Base-by-base conservation (phyloP, 2,113 vertebrate species). In the Arenaria interpres region DNA sequence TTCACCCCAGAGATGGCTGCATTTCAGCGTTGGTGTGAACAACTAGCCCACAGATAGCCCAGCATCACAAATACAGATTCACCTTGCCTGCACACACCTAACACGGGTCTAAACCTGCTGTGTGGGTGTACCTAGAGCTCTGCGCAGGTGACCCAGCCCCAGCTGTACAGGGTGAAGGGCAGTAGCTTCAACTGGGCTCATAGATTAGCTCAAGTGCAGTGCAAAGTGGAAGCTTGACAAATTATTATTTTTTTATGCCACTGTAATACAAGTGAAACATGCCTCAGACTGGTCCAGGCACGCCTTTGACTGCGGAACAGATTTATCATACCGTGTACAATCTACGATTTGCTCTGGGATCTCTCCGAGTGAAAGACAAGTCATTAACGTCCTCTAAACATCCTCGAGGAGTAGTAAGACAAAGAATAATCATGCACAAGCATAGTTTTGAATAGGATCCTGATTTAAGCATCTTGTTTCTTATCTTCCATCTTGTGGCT, bases 291-390 rank as follows among this genome's bases (percentile, higher is more conserved):
- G 28, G 96, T 51, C 82, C 59, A 95, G 85, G 75, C 95, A 33
- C 27, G 82, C n/a, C 72, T 95, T 11, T 80, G 91, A 56, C 85
- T 85, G 63, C 75, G 88, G 59, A 95, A 59, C 9, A 67, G 63
- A 46, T 91, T 88, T 88, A 62, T 69, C 91, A 79, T 56, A n/a
- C 81, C 32, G 35, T 25, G 63, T 75, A 79, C 80, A 81, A 60
- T 43, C 90, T 64, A 73, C 5, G 12, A 24, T 78, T 92, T 94
- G 83, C 86, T 95, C 96, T 45, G 64, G 86, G 90, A 97, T 92
- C 77, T 94, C 87, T 92, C 57, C 0, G 5, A 92, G 37, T 68
- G 73, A 81, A 75, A 96, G 85, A 75, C 46, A 89, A 95, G 85
- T 85, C 87, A 85, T 91, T 95, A 82, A 79, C 0, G 5, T 76